Evolutionary conservation across 2,113 vertebrate genomes (phyloP), one percentile per base, ranked within the genome.

Genomic region (Chinchilla lanigera): DNA sequence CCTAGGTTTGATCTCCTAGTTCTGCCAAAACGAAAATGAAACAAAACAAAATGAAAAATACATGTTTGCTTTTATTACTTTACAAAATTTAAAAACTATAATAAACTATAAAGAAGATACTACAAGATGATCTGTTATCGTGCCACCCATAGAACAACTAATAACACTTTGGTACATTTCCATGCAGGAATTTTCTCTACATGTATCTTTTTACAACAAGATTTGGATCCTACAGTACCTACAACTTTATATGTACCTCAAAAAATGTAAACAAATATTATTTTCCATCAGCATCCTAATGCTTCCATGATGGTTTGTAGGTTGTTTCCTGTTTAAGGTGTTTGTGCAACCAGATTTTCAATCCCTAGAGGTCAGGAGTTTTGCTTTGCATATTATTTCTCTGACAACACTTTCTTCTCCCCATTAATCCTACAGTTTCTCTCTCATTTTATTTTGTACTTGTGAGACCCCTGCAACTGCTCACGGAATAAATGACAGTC

Each of bases 401-500:
- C 7, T 80, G 30, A 28, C 3, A 30, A 33, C 16, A 58, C 24
- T 47, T 73, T 52, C 58, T 26, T 93, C n/a, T 81, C 30, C 61
- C 65, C 56, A 81, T 2, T 86, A 58, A 77, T 38, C 26, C 77
- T 80, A 54, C 83, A 81, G 61, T 20, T 71, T 85, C 86, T 61
- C 0, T 35, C 44, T 81, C 61, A 47, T 30, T 93, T 54, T 35
- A 4, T 75, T 82, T 86, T 75, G 16, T 19, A 86, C 30, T 87
- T 92, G 33, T 24, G 73, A 89, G 73, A 56, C 26, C 28, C n/a
- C 33, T 86, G 47, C 12, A 84, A 75, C 47, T 91, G 83, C 50
- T 96, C 61, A 58, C 8, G 60, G 60, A 89, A 92, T 87, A 95
- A 82, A 96, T 65, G 44, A 65, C 56, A 71, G 38, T 87, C 60